Base-by-base conservation (phyloP, 2,888 invertebrate genomes). In the Zygogramma bicolorata region DNA sequence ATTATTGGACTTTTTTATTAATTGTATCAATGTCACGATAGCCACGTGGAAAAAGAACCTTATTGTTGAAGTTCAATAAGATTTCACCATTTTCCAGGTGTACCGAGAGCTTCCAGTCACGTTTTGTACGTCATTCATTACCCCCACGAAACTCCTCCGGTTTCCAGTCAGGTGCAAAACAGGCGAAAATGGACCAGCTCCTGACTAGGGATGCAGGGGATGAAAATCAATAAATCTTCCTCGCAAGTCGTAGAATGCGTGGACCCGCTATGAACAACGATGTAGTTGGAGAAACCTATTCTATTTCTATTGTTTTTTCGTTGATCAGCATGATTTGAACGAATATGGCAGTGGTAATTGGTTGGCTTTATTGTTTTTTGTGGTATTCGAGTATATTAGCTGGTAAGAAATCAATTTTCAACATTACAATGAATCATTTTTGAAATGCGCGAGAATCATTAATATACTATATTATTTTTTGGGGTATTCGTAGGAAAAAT, bases 381-480 rank as follows among this genome's bases (percentile, higher is more conserved):
- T 87, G 87, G 87, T 86, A 85, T 75, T 75, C 83, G 62, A 87
- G 87, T 71, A 87, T 87, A 73, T 81, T 87, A 68, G 84, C 85
- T 74, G 87, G 87, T 87, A 79, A 85, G 82, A 60, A 49, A 46
- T 53, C 70, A 67, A 76, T 74, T 31, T 25, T 6, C 13, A 42
- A 10, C 20, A 6, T 46, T 46, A 0, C 1, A 46, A 46, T 18
- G 7, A 22, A 2, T 1, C 18, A 15, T 46, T 2, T 15, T 42
- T 15, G 18, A 18, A 15, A n/a, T 13, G 6, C 20, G 3, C 20
- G 10, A 2, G 13, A 13, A 3, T 13, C 34, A n/a, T n/a, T n/a
- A n/a, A n/a, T n/a, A n/a, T n/a, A n/a, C n/a, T n/a, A n/a, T n/a
- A n/a, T n/a, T n/a, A n/a, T n/a, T n/a, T n/a, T n/a, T n/a, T n/a